These are phyloP conservation scores for Xiphophorus birchmanni DNA, from an alignment of 2,797 vertebrate genomes.

Conservation along the genomic window DNA sequence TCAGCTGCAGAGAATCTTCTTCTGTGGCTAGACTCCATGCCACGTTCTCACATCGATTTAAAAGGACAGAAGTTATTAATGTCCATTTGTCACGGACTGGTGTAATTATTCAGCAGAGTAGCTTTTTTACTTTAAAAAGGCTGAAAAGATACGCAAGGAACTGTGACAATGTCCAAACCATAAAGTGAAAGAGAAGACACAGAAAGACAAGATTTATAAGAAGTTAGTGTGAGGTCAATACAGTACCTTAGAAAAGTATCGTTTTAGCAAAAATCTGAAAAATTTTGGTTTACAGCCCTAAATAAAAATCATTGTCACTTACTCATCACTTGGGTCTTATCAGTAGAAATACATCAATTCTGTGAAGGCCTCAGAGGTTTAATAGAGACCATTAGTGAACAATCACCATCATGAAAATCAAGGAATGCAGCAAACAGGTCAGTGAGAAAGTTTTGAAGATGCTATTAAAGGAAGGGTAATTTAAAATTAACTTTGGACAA, in stretches of 20 bases:
- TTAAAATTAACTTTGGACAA: too few species aligned
- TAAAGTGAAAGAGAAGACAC: conserved; percentile 3
- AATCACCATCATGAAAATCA: background rate
- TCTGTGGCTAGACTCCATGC: conserved; percentile 50
- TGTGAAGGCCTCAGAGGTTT: background rate
- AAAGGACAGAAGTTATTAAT: conserved; percentile 37
- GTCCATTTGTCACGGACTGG: conserved; percentile 47
- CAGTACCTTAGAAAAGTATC: background rate
- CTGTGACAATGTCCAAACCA: conserved; percentile 13
- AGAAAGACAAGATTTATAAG: conserved; percentile 4
- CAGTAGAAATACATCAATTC: background rate
- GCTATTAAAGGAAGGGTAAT: too few species aligned
- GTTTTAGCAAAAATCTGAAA: background rate
- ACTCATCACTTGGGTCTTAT: background rate
- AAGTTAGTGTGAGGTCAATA: background rate
- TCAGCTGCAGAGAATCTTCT: conserved; percentile 49
- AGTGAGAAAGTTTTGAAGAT: background rate
- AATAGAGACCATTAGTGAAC: background rate
- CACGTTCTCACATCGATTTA: conserved; percentile 35
- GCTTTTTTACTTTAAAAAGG: conserved; percentile 24
- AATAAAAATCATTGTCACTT: background rate
- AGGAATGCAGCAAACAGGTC: background rate
- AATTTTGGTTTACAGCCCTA: background rate
- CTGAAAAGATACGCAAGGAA: conserved; percentile 13
- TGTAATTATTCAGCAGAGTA: conserved; percentile 36